Evolutionary conservation across 2,888 invertebrate genomes (phyloP), one percentile per base, ranked within the genome.

Genomic region (Calliphora vomitoria): DNA sequence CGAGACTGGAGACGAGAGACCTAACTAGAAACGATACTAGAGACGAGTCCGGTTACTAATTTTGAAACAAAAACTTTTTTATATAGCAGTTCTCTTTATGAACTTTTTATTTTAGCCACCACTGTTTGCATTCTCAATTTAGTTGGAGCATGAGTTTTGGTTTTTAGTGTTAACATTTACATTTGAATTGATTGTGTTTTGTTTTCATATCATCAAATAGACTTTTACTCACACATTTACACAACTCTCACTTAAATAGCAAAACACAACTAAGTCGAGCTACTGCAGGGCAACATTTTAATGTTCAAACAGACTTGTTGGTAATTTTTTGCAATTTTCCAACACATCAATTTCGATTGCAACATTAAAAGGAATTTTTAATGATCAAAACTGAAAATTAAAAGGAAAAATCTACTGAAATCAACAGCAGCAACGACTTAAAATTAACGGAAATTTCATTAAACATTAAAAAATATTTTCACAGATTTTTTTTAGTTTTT

Each of bases 321-420:
- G 10, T 8, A 2, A 41, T 44, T 58, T 64, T 72, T 76, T 85
- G 86, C 91, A 90, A 89, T 91, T 91, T 91, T 90, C 90, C 91
- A 89, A 89, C 89, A 91, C 90, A 92, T 91, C 91, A 92, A 91
- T 92, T 90, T 91, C 90, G 89, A 90, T 90, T 91, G 91, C 90
- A 91, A 90, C 91, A 92, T 92, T 92, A 92, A 92, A 92, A 89
- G 88, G 92, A 92, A 92, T 92, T 91, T 90, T 91, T 90, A 90
- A 92, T 92, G 90, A 53, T 18, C 15, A 10, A 71, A 44, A 76
- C 64, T 41, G 60, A 38, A 44, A 72, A 64, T 20, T 13, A 66
- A 15, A 78, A 64, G 68, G 60, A 47, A 53, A 74, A 50, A 53
- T 25, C 25, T 41, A 10, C 2, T 4, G 1, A 44, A 8, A 50